Evolutionary conservation across 2,113 vertebrate genomes (phyloP), one percentile per base, ranked within the genome.

Genomic region (Prolemur simus): DNA sequence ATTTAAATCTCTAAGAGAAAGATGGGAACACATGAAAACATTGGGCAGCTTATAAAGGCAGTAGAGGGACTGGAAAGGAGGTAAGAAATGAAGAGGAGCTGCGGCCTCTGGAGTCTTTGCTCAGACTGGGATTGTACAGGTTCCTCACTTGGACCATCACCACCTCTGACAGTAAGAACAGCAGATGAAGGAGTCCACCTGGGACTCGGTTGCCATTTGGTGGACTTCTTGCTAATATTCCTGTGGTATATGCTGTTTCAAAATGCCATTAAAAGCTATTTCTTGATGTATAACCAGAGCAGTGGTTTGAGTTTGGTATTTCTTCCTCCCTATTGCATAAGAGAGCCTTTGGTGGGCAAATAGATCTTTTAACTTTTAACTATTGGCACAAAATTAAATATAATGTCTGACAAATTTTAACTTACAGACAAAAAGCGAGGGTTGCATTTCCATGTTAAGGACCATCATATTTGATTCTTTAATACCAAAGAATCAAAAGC

Each of bases 401-500:
- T 73, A 89, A 60, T 63, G 68, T 68, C 45, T 93, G n/a, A 82
- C 14, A 71, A 94, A 76, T 76, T 86, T 93, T 93, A 92, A 85
- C 23, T 58, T 54, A 73, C 10, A 86, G 21, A 74, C 37, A 63
- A 47, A 92, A 92, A 96, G 11, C n/a, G 56, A 74, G 3, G 4
- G 2, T 71, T 84, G 42, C 11, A 45, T 49, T 74, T 85, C 25
- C 9, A 25, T 78, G 21, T 49, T 89, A 77, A 81, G 39, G 96
- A 85, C 5, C n/a, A 52, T 71, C 23, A 56, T 42, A 94, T 94
- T 87, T 69, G 37, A 42, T 66, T 87, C 27, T 98, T 97, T 98
- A 96, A 98, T 98, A 78, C 66, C 37, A 93, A 87, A 85, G n/a
- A 45, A 49, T 84, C 15, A 47, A 91, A 97, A 98, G 95, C 97